phyloP scores from a whole-genome alignment of 2,113 vertebrate species.

The Melanostigma gelatinosum region DNA sequence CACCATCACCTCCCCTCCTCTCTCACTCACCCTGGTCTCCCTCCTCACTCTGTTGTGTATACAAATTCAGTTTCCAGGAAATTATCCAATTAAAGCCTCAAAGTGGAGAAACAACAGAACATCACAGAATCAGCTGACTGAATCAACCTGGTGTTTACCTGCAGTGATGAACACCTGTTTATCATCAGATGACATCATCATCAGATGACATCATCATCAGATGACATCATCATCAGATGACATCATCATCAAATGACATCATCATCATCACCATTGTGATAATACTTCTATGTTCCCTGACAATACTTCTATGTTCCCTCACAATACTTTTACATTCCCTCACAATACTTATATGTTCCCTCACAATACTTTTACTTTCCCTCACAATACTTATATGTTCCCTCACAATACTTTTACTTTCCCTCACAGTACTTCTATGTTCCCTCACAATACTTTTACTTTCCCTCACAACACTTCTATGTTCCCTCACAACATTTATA shows the following conservation, averaged over 20 bases:
- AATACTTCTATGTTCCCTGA: too few relatives aligned
- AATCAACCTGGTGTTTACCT: slow-evolving; percentile 4
- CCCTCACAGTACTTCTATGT: too few relatives aligned
- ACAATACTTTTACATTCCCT: too few relatives aligned
- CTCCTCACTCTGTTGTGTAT: slow-evolving; percentile 53
- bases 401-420: too few relatives aligned
- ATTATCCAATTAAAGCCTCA: slow-evolving; percentile 11
- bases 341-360: too few relatives aligned
- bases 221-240: not conserved
- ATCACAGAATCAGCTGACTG: not conserved
- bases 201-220: not conserved
- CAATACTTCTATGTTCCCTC: too few relatives aligned
- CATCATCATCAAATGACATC: too few relatives aligned
- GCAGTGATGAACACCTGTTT: not conserved
- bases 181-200: not conserved
- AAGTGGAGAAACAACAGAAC: not conserved
- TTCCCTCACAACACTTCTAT: too few relatives aligned
- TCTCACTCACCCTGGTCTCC: slow-evolving; percentile 52
- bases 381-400: too few relatives aligned
- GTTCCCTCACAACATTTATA: too few relatives aligned
- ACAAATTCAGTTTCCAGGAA: slow-evolving; percentile 59
- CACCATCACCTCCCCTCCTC: not conserved
- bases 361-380: too few relatives aligned
- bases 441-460: too few relatives aligned
- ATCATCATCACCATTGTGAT: not conserved